Evolutionary conservation across 2,113 vertebrate genomes (phyloP).

Genomic region (Heliornis fulica): DNA sequence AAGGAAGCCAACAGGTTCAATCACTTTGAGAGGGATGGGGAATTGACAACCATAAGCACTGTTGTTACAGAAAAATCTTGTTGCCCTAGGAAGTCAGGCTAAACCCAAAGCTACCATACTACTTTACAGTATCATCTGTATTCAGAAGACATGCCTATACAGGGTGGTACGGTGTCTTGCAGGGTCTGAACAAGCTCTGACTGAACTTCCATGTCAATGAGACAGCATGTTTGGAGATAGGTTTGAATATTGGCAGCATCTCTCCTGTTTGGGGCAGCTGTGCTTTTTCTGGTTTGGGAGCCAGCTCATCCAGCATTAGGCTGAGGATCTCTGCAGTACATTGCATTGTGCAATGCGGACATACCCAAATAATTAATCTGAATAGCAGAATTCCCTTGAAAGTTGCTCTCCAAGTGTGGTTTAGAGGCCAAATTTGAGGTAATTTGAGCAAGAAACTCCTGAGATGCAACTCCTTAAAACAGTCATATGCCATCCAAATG

Average conservation of each 20-base stretch:
- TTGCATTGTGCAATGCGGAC: background rate
- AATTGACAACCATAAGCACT: background rate
- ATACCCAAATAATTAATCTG: background rate
- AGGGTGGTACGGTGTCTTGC: background rate
- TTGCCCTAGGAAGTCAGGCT: background rate
- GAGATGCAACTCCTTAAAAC: background rate
- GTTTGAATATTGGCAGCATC: background rate
- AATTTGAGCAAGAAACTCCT: background rate
- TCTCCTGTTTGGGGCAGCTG: background rate
- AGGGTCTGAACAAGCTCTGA: background rate
- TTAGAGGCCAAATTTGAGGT: background rate
- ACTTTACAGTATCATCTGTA: background rate
- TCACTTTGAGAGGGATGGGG: background rate
- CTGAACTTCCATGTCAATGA: background rate
- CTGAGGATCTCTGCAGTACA: background rate
- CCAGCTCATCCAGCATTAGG: background rate
- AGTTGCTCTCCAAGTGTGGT: background rate
- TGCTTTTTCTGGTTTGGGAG: background rate
- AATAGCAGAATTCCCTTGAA: background rate
- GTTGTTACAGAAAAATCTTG: background rate
- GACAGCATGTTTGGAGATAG: background rate
- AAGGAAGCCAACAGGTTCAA: background rate
- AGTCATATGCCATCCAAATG: background rate
- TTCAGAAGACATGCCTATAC: background rate
- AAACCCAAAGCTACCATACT: background rate